Evolutionary conservation across 2,888 invertebrate genomes (phyloP).

Genomic region (Chloroclystis v-ata): DNA sequence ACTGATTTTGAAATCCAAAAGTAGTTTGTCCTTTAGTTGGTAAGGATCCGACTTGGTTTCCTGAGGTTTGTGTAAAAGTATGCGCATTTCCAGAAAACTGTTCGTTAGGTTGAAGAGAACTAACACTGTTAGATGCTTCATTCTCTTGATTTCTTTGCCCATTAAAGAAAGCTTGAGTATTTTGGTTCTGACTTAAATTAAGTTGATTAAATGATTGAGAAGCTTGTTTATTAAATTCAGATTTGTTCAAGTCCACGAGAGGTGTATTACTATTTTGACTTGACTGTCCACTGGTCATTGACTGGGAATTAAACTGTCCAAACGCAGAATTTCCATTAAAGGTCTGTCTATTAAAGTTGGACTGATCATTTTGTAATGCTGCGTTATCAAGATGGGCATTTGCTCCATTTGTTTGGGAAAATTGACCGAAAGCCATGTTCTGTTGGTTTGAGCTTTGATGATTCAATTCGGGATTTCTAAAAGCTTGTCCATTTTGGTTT

Average conservation of each 20-base stretch:
- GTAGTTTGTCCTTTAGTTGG: constrained; percentile 6
- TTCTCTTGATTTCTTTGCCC: constrained; percentile 7
- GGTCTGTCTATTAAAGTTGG: constrained; percentile 6
- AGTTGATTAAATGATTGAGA: constrained; percentile 2
- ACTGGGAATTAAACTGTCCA: constrained; percentile 2
- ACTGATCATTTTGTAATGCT: constrained; percentile 3
- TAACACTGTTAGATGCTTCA: constrained; percentile 9
- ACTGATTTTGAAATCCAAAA: constrained; percentile 17
- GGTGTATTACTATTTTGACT: constrained; percentile 2
- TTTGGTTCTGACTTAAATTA: constrained; percentile 1
- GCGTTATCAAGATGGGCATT: neutral
- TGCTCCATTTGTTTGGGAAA: neutral
- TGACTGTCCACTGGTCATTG: neutral
- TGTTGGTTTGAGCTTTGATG: neutral
- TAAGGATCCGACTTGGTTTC: constrained; percentile 10
- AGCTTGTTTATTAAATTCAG: constrained; percentile 4
- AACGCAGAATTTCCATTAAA: constrained; percentile 4
- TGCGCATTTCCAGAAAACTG: constrained; percentile 4
- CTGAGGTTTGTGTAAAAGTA: constrained; percentile 4
- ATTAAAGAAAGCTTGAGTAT: constrained; percentile 6
- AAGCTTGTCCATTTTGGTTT: constrained; percentile 46
- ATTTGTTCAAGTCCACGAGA: neutral
- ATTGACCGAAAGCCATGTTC: neutral
- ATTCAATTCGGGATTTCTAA: constrained; percentile 31
- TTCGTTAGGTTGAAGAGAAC: constrained; percentile 17